Evolutionary conservation across 2,888 invertebrate genomes (phyloP), one percentile per base, ranked within the genome.

Genomic region (Mimachlamys varia): DNA sequence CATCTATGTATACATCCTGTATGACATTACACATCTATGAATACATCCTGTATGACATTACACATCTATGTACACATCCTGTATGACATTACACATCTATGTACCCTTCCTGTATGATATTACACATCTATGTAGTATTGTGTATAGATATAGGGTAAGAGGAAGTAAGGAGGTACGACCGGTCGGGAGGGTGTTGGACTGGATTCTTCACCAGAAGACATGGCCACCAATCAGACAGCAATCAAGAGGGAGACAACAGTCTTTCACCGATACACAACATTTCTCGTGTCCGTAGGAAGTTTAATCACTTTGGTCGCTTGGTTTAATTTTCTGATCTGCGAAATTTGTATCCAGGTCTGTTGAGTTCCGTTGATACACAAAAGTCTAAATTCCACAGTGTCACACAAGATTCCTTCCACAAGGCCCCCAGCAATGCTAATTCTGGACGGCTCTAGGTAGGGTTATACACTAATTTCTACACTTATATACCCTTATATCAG

Each of bases 341-440:
- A n/a, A 62, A 22, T 76, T 76, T 76, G 27, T 76, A 27, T 76
- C 33, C 76, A 33, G 76, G 1, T n/a, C 22, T 58, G n/a, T 58
- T 19, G 19, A 4, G 58, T 58, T 19, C 22, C 19, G 58, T 76
- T 27, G 27, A 10, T 62, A 62, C 7, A 7, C 4, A 44, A 7
- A 27, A 62, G n/a, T 76, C 3, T 15, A 76, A 10, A 33, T 27
- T 19, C 27, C 12, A 76, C 33, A 27, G 76, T 27, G 5, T 76
- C 22, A 12, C 27, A 33, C 27, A 5, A 10, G 19, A 27, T 27
- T 22, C 44, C 44, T 44, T 44, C 44, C 44, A 44, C 76, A 22
- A 22, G 76, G 33, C 76, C 76, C 27, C 76, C 76, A 76, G 76
- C 76, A 76, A 76, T 76, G 76, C 76, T 76, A 76, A 76, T 76